phyloP scores from a whole-genome alignment of 2,113 vertebrate species.

The Ginglymostoma cirratum region DNA sequence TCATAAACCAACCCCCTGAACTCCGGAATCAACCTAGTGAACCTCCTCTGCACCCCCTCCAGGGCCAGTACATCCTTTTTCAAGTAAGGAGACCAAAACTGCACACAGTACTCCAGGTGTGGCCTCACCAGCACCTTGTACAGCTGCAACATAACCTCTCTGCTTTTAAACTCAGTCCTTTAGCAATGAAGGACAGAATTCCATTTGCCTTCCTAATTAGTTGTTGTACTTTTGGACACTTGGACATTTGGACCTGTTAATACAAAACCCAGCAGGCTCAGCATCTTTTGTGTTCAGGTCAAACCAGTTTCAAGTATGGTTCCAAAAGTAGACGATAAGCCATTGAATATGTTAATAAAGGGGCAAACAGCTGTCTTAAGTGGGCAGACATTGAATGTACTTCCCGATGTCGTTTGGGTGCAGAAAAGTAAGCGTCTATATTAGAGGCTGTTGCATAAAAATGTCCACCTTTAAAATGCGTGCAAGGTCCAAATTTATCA shows the following conservation, averaged over 20 bases:
- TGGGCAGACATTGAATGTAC: not conserved
- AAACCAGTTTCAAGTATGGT: not conserved
- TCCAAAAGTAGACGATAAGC: not conserved
- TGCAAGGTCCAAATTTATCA: not conserved
- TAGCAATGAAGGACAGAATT: too few species aligned
- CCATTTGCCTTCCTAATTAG: too few species aligned
- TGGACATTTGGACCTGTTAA: not conserved
- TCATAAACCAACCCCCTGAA: too few species aligned
- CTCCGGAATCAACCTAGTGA: too few species aligned
- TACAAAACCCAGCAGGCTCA: not conserved
- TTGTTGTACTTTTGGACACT: too few species aligned
- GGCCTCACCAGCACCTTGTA: too few species aligned
- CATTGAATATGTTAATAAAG: not conserved
- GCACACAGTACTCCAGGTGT: too few species aligned
- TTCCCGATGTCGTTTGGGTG: not conserved
- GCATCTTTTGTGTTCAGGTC: not conserved
- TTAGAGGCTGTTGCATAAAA: not conserved
- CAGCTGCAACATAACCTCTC: too few species aligned
- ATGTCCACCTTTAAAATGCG: not conserved
- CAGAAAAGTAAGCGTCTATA: not conserved
- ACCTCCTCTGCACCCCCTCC: too few species aligned
- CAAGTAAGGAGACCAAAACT: too few species aligned
- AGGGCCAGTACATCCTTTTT: too few species aligned
- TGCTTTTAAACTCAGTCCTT: too few species aligned
- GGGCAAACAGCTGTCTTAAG: not conserved